Conservation (phyloP, 2,113 vertebrate genomes). For the Meleagris gallopavo region DNA sequence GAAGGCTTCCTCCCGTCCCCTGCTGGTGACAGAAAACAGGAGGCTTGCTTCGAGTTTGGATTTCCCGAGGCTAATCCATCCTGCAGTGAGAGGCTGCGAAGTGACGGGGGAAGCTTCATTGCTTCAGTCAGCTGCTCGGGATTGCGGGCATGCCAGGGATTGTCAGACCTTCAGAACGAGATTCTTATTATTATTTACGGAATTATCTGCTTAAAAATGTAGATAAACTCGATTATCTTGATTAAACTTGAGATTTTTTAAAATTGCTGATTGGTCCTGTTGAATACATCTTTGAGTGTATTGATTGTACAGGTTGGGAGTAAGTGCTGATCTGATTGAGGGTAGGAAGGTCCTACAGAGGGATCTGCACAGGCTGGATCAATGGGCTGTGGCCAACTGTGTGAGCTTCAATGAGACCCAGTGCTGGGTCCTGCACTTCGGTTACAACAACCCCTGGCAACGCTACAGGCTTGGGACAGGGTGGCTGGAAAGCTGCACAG, state of each 20-base stretch:
- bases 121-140: accelerated
- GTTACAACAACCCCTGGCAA: no score
- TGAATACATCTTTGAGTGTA: neutral
- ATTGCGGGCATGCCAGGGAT: neutral
- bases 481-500: no score
- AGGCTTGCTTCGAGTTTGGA: neutral
- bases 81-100: accelerated
- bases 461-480: no score
- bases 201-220: neutral
- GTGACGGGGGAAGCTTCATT: neutral
- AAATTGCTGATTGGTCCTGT: neutral
- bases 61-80: neutral
- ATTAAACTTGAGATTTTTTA: neutral
- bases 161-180: neutral
- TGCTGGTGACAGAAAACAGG: neutral
- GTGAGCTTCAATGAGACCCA: no score
- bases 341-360: no score
- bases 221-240: neutral
- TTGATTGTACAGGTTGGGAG: no score
- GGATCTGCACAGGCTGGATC: no score
- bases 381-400: no score
- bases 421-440: no score
- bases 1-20: accelerated
- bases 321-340: no score
- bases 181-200: neutral